Percentiles rank a stretch among this genome's conserved stretches.
These are phyloP conservation scores for Zoanthus sansibaricus DNA, from an alignment of 92 coral and sea anemone genomes.

Conservation along the genomic window DNA sequence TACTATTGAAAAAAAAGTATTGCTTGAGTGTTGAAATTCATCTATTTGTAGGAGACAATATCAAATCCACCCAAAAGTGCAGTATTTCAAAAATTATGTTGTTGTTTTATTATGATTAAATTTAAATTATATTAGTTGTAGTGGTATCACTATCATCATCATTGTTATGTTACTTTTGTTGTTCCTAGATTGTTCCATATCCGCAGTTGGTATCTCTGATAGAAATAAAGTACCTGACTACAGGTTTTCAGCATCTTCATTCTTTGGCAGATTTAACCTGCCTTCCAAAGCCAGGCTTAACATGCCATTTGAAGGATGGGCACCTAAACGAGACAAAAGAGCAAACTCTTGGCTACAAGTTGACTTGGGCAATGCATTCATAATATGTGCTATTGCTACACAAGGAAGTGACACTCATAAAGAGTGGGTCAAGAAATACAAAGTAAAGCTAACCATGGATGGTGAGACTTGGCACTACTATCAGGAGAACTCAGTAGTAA, in stretches of 20 bases:
- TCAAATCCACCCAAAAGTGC: not conserved
- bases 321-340: not conserved
- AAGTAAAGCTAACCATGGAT: conserved; percentile 44
- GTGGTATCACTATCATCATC: too few relatives aligned
- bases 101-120: too few relatives aligned
- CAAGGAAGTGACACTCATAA: conserved; percentile 6
- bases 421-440: conserved; percentile 20
- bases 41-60: not conserved
- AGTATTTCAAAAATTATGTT: too few relatives aligned
- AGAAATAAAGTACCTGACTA: conserved; percentile 31
- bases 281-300: conserved; percentile 49
- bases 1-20: too few relatives aligned
- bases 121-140: too few relatives aligned
- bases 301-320: conserved; percentile 31
- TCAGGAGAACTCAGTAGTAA: conserved; percentile 34
- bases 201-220: conserved; percentile 24
- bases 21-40: too few relatives aligned
- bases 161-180: not conserved
- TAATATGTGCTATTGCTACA: conserved; percentile 45
- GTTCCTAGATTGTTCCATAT: not conserved
- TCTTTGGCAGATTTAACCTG: not conserved
- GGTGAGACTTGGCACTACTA: conserved; percentile 42
- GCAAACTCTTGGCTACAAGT: conserved; percentile 45
- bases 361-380: conserved; percentile 48
- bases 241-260: conserved; percentile 52